A percentile compares a stretch with the other conserved stretches of the same genome.
These are phyloP conservation scores for Chrysina gloriosa DNA, from an alignment of 2,888 invertebrate species.

Conservation along the genomic window DNA sequence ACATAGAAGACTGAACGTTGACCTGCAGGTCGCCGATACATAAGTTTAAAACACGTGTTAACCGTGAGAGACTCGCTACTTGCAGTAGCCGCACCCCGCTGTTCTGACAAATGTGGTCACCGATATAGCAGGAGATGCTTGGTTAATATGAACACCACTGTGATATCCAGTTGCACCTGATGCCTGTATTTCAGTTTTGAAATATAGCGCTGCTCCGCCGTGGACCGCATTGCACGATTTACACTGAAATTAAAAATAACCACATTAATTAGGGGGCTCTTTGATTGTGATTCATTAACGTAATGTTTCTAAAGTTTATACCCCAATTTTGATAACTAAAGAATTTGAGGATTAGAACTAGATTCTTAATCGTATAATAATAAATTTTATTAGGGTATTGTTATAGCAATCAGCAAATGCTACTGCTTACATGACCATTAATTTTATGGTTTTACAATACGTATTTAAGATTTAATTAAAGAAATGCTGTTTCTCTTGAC, in stretches of 20 bases:
- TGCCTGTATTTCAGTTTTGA: conserved; percentile 39
- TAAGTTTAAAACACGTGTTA: conserved; percentile 44
- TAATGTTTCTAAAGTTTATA: conserved; percentile 1
- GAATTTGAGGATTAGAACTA: too few species aligned
- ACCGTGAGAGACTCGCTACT: conserved; percentile 48
- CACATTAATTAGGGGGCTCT: conserved; percentile 28
- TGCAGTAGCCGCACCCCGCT: conserved; percentile 54
- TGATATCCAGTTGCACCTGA: conserved; percentile 46
- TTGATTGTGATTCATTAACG: conserved; percentile 8
- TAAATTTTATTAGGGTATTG: too few species aligned
- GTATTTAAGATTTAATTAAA: too few species aligned
- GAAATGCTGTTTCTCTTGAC: too few species aligned
- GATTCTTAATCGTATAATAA: too few species aligned
- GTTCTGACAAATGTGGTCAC: conserved; percentile 55
- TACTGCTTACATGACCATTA: too few species aligned
- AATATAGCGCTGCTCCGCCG: conserved; percentile 28
- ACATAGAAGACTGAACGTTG: conserved; percentile 42
- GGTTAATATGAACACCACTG: conserved; percentile 42
- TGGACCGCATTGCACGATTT: conserved; percentile 27
- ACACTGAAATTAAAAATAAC: conserved; percentile 35
- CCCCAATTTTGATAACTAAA: too few species aligned
- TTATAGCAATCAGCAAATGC: too few species aligned
- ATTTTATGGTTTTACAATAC: too few species aligned
- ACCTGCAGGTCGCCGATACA: conserved; percentile 44
- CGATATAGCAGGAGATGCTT: conserved; percentile 49